Conservation (phyloP, 2,113 vertebrate genomes). For the Eptesicus fuscus region DNA sequence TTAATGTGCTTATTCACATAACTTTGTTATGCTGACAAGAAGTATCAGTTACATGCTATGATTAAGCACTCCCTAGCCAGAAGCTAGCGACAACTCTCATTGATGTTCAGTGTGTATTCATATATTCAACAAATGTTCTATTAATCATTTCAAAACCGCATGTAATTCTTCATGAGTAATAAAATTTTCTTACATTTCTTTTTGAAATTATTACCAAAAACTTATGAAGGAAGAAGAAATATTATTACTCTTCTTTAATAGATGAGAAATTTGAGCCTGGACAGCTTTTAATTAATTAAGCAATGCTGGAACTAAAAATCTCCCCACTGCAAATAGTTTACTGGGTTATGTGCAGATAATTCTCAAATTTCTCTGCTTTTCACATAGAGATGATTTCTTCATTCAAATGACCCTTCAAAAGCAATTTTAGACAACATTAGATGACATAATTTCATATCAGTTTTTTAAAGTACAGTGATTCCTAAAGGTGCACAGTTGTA, state of each 20-base stretch:
- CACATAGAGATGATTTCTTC: constrained; percentile 20
- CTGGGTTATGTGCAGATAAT: neutral
- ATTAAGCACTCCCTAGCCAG: neutral
- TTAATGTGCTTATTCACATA: neutral
- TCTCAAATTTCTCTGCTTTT: constrained; percentile 7
- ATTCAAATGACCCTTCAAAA: constrained; percentile 14
- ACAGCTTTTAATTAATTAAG: neutral
- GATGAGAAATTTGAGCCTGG: neutral
- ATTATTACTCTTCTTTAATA: neutral
- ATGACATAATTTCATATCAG: neutral
- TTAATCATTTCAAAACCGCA: neutral
- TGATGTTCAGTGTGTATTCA: neutral
- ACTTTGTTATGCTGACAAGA: constrained; percentile 1
- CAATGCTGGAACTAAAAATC: neutral
- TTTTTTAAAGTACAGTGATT: neutral
- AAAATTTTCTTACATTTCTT: neutral
- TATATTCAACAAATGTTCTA: neutral
- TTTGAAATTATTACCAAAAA: neutral
- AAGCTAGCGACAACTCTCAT: neutral
- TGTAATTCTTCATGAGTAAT: constrained; percentile 26
- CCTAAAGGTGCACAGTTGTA: neutral
- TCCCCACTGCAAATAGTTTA: neutral
- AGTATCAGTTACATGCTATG: neutral
- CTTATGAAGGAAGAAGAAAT: neutral
- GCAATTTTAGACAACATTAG: neutral